Evolutionary conservation across 2,888 invertebrate species (phyloP), one percentile per base, ranked within the genome.

Genomic region (Pherbina coryleti): DNA sequence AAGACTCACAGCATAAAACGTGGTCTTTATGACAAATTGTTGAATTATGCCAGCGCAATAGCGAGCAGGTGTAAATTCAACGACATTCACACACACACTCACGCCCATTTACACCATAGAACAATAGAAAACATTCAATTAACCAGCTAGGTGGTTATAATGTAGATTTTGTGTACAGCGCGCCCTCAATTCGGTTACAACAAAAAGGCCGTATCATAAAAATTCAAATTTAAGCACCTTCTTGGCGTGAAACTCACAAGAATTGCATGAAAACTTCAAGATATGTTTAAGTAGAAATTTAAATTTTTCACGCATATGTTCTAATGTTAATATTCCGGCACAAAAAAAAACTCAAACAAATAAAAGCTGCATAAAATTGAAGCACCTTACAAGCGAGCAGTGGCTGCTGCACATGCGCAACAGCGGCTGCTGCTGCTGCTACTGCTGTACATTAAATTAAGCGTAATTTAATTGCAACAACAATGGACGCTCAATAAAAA

Each of bases 1-100:
- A 71, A 22, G 51, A 62, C 22, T n/a, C 70, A 57, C 25, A 22
- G 64, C 4, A 37, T 31, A 31, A 73, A 70, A 67, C 67, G 11
- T 22, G 28, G 67, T 37, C n/a, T 55, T 53, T 60, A 73, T 82
- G 85, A 84, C 85, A 85, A 85, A 86, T 85, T 80, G 84, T 77
- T 28, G 34, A 79, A 84, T 86, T 85, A 85, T 85, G 83, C 83
- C 81, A 81, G 78, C 75, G 76, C 57, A 66, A 60, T 8, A 60
- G 49, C 25, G n/a, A 28, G 34, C 25, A 17, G 34, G 28, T 22
- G 57, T 31, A 37, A 37, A 17, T 3, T 31, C 5, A 28, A 62
- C 5, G 25, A 53, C 31, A 17, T 3, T 70, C 19, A 51, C 44
- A 37, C 44, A 37, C 37, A 44, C 44, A 44, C 44, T 11, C 44